Base-by-base conservation (phyloP, 2,797 vertebrate genomes). In the Sebastes miniatus region DNA sequence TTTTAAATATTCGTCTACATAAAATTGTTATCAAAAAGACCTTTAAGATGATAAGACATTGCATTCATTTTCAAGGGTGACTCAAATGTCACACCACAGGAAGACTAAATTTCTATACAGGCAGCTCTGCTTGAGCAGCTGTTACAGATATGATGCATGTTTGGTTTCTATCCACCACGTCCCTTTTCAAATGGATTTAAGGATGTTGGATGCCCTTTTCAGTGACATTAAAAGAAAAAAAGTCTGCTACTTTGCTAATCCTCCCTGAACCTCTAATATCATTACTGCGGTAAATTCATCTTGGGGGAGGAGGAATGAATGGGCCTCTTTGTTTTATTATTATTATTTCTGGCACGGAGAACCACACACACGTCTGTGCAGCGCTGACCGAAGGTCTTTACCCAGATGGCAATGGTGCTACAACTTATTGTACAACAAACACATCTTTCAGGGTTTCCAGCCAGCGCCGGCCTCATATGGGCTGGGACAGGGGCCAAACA, bases 331-430 rank as follows among this genome's bases (percentile, higher is more conserved):
- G 93, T 95, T 95, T 95, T 95, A 96, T 95, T 93, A 91, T 89
- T 96, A 94, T 96, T 96, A 93, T 95, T 95, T 93, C 94, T 96
- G 95, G 95, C 95, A 89, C 76, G 1, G 32, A 67, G 76, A 87
- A 24, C 86, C 85, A 79, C 87, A 79, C 93, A 90, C 90, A 90
- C 80, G 93, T 92, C 92, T 91, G 90, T 89, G 82, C 83, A 80
- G 90, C 63, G 25, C 87, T 95, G 94, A 95, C 94, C 91, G 81
- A 92, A 93, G 94, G 92, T 93, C 92, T 94, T 90, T 92, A 93
- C 94, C 93, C 94, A 95, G 92, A 95, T 95, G 95, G 93, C 87
- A 84, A 88, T 80, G 83, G 89, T 83, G 88, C 92, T 92, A 84
- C 93, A 93, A 92, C 93, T 90, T 92, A 94, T 90, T 91, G 90